Conservation (phyloP, 2,797 vertebrate species). For the Rhabdophis nuchalis region DNA sequence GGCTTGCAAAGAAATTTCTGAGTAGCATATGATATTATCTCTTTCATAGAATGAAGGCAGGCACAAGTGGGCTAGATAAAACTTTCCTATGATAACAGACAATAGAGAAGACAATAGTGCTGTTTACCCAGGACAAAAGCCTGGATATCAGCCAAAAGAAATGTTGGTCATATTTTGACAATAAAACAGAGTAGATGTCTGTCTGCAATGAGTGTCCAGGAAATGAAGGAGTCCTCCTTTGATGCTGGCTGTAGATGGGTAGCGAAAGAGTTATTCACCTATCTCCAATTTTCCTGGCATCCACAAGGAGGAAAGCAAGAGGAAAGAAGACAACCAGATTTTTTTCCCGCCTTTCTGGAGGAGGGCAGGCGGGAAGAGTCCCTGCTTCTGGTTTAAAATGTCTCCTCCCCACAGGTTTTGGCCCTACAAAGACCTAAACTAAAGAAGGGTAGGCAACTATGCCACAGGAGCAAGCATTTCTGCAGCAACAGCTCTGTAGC, state of each 20-base stretch:
- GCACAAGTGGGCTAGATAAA: no score
- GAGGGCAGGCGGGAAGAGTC: background rate
- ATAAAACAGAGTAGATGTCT: background rate
- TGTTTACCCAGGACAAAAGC: no score
- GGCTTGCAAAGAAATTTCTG: no score
- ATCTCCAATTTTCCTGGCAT: background rate
- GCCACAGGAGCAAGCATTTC: background rate
- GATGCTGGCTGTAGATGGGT: background rate
- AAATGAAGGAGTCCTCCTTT: background rate
- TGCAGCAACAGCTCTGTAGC: background rate
- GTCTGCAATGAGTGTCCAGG: background rate
- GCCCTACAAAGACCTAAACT: background rate
- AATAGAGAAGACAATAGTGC: no score
- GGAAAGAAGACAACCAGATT: background rate
- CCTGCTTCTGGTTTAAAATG: background rate
- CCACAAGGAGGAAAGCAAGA: background rate
- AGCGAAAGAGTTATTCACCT: background rate
- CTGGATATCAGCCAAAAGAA: no score
- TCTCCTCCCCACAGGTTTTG: background rate
- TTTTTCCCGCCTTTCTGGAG: background rate
- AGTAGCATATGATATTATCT: no score
- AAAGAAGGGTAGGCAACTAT: background rate
- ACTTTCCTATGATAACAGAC: no score
- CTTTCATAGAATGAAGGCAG: no score
- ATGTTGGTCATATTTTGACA: background rate